Percentiles rank a stretch among this genome's conserved stretches.
phyloP scores from a whole-genome alignment of 2,888 invertebrate species.

The Dorcus hopei region DNA sequence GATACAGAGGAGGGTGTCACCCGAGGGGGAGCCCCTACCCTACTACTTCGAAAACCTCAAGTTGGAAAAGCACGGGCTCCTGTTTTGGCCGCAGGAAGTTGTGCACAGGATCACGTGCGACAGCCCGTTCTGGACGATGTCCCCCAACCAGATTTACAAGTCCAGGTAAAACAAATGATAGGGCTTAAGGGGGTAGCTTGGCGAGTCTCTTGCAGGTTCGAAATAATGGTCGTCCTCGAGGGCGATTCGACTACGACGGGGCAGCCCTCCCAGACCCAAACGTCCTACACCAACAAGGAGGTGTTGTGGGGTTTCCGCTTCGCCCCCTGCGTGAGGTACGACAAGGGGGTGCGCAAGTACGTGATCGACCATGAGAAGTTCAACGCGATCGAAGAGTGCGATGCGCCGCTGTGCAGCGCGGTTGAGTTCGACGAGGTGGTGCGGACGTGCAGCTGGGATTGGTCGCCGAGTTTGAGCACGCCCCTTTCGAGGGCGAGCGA shows the following conservation, averaged over 20 bases:
- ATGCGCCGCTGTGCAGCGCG: conserved; percentile 85
- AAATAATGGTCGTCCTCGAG: conserved; percentile 77
- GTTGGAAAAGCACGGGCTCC: conserved; percentile 61
- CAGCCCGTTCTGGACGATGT: conserved; percentile 76
- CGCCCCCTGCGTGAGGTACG: conserved; percentile 52
- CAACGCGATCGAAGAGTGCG: conserved; percentile 62
- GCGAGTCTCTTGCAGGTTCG: conserved; percentile 57
- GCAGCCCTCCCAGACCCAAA: conserved; percentile 67
- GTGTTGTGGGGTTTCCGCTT: conserved; percentile 83
- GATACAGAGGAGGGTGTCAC: conserved; percentile 62
- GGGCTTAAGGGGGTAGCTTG: no score
- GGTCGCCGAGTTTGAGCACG: conserved; percentile 7
- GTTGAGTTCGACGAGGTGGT: conserved; percentile 30
- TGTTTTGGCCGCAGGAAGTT: conserved; percentile 82
- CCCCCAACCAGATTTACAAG: conserved; percentile 69
- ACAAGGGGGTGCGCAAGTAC: conserved; percentile 58
- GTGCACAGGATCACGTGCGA: conserved; percentile 76
- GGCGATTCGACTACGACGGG: conserved; percentile 79
- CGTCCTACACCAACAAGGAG: conserved; percentile 77
- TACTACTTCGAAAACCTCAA: conserved; percentile 71
- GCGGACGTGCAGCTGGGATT: conserved; percentile 10
- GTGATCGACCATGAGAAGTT: conserved; percentile 62
- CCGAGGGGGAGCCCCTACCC: conserved; percentile 60
- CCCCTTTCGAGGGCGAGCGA: conserved; percentile 15
- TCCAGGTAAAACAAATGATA: conserved; percentile 43